phyloP scores from a whole-genome alignment of 2,797 vertebrate genomes.

The Pseudotriccus pelzelni region DNA sequence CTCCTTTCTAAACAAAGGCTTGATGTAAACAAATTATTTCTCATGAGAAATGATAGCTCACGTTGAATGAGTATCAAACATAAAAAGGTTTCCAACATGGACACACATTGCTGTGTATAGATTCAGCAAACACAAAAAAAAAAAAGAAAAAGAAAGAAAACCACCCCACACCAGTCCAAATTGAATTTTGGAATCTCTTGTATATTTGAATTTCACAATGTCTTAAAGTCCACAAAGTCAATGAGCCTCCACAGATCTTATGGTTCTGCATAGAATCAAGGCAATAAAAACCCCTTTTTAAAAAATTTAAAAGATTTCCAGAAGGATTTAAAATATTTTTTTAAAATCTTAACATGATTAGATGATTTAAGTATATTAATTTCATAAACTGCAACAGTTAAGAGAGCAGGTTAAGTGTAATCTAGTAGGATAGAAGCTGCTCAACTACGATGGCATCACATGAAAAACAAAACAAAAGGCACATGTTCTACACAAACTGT shows the following conservation, averaged over 20 bases:
- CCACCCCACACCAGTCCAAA: neutral
- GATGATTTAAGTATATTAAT: neutral
- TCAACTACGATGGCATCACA: neutral
- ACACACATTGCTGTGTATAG: neutral
- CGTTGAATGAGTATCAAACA: neutral
- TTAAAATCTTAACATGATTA: fast-evolving
- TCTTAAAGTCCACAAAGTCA: neutral
- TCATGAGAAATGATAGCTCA: fast-evolving
- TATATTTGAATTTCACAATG: neutral
- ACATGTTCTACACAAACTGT: neutral
- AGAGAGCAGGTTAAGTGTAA: neutral
- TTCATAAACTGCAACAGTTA: neutral
- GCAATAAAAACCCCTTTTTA: neutral
- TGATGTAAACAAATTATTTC: neutral
- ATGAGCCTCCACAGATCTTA: neutral
- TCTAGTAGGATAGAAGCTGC: neutral
- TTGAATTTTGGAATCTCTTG: neutral
- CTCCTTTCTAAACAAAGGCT: neutral
- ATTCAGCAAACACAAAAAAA: neutral
- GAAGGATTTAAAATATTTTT: too few species aligned
- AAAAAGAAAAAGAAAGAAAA: neutral
- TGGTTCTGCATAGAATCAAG: neutral
- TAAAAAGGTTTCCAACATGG: neutral
- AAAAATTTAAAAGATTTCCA: too few species aligned
- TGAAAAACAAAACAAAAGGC: neutral